These are phyloP conservation scores for Diaperis boleti DNA, from an alignment of 2,888 invertebrate species.

Conservation along the genomic window DNA sequence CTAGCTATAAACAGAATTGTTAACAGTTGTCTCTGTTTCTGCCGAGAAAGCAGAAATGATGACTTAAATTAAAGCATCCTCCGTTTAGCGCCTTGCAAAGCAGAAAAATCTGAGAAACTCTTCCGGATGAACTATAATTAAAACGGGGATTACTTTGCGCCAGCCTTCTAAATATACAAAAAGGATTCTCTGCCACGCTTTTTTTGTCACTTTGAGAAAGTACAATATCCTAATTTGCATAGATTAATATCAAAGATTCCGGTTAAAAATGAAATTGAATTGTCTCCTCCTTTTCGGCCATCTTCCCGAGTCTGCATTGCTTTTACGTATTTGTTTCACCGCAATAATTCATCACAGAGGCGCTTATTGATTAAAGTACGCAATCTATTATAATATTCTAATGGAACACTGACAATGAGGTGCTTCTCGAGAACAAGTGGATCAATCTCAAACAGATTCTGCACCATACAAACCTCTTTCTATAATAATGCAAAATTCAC, in stretches of 20 bases:
- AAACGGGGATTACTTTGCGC: constrained; percentile 20
- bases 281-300: background rate
- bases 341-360: constrained; percentile 8
- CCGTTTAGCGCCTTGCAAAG: background rate
- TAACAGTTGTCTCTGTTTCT: constrained; percentile 17
- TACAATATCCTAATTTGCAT: constrained; percentile 29
- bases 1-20: constrained; percentile 23
- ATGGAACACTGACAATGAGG: constrained; percentile 34
- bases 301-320: background rate
- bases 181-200: constrained; percentile 15
- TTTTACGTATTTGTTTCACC: constrained; percentile 5
- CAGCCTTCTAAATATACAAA: background rate
- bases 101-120: constrained; percentile 15
- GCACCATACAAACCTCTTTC: background rate
- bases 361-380: constrained; percentile 26
- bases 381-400: constrained; percentile 32
- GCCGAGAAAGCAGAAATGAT: background rate
- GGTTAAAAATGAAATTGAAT: constrained; percentile 17
- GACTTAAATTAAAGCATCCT: constrained; percentile 7
- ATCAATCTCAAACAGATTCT: constrained; percentile 33
- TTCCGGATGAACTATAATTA: constrained; percentile 23
- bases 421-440: constrained; percentile 30
- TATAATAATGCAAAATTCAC: constrained; percentile 11
- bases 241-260: constrained; percentile 30
- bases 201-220: constrained; percentile 25